Evolutionary conservation across 2,113 vertebrate species (phyloP).

Genomic region (Myocastor coypus): DNA sequence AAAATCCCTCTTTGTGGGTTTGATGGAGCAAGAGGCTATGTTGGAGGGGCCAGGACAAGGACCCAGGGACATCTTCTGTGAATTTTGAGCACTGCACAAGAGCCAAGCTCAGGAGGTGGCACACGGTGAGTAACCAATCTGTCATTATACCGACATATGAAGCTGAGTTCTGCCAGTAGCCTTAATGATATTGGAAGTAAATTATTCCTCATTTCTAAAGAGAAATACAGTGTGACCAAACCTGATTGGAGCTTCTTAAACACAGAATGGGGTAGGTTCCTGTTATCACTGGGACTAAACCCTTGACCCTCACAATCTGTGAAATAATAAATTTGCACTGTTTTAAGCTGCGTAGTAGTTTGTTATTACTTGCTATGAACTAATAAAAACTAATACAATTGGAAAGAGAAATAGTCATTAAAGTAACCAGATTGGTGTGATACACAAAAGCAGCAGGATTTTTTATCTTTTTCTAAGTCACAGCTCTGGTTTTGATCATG

Average conservation of each 20-base stretch:
- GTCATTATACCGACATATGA: background rate
- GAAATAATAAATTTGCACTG: background rate
- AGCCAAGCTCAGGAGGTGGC: no score
- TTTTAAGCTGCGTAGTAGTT: background rate
- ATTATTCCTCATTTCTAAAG: background rate
- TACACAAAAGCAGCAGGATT: background rate
- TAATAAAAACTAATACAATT: background rate
- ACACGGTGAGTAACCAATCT: background rate
- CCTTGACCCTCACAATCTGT: background rate
- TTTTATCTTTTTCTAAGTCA: background rate
- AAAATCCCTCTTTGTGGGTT: background rate
- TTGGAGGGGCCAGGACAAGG: background rate
- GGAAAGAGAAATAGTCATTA: background rate
- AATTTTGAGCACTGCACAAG: background rate
- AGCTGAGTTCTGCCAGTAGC: background rate
- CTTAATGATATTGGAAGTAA: background rate
- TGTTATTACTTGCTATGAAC: background rate
- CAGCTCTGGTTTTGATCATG: background rate
- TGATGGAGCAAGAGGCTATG: background rate
- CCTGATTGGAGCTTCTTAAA: background rate
- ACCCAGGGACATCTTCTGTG: background rate
- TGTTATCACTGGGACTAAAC: background rate
- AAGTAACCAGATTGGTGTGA: background rate
- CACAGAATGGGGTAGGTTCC: background rate
- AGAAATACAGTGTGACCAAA: background rate